phyloP scores from a whole-genome alignment of 2,113 vertebrate genomes.

The Sphaerodactylus townsendi region DNA sequence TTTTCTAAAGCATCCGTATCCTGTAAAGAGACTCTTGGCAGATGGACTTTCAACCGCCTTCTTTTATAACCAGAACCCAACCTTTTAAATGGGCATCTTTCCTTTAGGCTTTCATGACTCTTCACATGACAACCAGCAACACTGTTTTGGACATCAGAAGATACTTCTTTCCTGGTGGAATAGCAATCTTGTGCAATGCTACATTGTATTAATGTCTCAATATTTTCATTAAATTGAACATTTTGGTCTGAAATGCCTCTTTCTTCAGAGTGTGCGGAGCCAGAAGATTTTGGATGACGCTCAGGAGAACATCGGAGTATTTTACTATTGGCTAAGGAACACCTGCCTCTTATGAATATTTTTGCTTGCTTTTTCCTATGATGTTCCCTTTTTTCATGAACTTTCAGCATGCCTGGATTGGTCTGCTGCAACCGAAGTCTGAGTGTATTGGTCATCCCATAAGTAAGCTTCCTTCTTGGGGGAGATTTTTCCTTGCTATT shows the following conservation, averaged over 20 bases:
- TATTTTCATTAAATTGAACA: conserved; percentile 63
- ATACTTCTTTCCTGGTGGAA: not conserved
- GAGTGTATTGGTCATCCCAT: conserved; percentile 86
- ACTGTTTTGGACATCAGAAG: conserved; percentile 4
- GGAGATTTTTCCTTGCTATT: conserved; percentile 36
- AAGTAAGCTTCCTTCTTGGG: conserved; percentile 74
- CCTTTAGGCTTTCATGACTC: not conserved
- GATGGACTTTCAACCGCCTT: conserved; percentile 23
- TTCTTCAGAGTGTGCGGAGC: conserved; percentile 16
- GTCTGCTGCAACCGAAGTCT: conserved; percentile 80
- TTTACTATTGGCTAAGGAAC: conserved; percentile 47
- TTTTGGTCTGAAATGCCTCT: conserved; percentile 37
- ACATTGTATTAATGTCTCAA: conserved; percentile 66
- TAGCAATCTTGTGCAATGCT: conserved; percentile 3
- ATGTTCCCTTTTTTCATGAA: conserved; percentile 76
- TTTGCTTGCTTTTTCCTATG: conserved; percentile 65
- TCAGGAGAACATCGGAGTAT: conserved; percentile 27
- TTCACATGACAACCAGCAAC: not conserved
- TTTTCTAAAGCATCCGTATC: conserved; percentile 32
- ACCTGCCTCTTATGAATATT: conserved; percentile 43
- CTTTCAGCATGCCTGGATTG: conserved; percentile 65
- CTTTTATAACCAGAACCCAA: conserved; percentile 14
- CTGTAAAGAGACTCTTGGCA: conserved; percentile 53
- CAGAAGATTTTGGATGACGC: conserved; percentile 3
- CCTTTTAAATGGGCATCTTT: not conserved